phyloP scores from a whole-genome alignment of 2,113 vertebrate genomes.

The Tichodroma muraria region DNA sequence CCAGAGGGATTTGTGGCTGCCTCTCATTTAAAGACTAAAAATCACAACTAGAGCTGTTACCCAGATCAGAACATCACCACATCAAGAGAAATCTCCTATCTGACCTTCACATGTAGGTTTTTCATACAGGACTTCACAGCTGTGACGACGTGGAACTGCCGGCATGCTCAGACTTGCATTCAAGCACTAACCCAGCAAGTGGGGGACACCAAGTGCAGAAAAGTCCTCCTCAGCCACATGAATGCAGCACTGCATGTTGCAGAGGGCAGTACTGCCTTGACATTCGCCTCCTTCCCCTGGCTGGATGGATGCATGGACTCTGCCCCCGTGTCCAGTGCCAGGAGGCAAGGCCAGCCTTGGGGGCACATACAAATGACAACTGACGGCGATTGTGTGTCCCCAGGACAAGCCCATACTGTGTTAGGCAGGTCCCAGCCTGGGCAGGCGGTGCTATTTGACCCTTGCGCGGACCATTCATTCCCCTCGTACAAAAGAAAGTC shows the following conservation, averaged over 20 bases:
- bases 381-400: not conserved
- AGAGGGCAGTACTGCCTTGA: not conserved
- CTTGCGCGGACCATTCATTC: conserved; percentile 37
- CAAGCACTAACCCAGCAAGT: not conserved
- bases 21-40: not conserved
- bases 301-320: not conserved
- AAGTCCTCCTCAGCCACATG: not conserved
- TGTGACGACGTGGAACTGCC: not conserved
- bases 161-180: not conserved
- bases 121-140: not conserved
- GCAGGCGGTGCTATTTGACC: conserved; percentile 51
- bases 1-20: not conserved
- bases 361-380: not conserved
- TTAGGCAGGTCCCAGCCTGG: conserved; percentile 28
- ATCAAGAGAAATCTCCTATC: not conserved
- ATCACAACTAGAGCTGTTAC: not conserved
- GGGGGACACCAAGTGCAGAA: not conserved
- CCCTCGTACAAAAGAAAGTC: conserved; percentile 33
- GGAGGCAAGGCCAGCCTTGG: not conserved
- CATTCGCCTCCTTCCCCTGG: not conserved
- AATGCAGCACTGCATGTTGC: not conserved
- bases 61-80: not conserved
- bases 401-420: conserved; percentile 36
- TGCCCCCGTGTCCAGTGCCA: conserved; percentile 25
- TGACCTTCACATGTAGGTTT: not conserved